Percentiles rank a stretch among this genome's conserved stretches.
Conservation (phyloP, 2,113 vertebrate genomes). For the Symphodus melops region DNA sequence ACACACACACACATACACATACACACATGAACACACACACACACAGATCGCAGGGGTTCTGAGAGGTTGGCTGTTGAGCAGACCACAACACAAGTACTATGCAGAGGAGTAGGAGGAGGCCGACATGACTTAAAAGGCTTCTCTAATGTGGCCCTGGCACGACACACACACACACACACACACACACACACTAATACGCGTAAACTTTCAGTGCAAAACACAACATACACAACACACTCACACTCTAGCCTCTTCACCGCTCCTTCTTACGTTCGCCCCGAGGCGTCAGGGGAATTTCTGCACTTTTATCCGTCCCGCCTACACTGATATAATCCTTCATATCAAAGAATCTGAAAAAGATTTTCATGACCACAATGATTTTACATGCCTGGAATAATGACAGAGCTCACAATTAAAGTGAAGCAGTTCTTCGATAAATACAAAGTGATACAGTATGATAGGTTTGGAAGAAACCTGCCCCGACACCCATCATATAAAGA, state of each 20-base stretch:
- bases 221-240: slow-evolving; percentile 19
- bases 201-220: slow-evolving; percentile 29
- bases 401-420: slow-evolving; percentile 66
- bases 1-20: slow-evolving; percentile 56
- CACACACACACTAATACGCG: slow-evolving; percentile 21
- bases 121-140: slow-evolving; percentile 84
- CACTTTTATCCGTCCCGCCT: slow-evolving; percentile 39
- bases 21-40: slow-evolving; percentile 10
- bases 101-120: slow-evolving; percentile 82
- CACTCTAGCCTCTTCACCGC: slow-evolving; percentile 48
- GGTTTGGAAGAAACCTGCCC: not conserved
- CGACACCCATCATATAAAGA: not conserved
- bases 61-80: slow-evolving; percentile 78
- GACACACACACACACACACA: slow-evolving; percentile 63
- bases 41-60: slow-evolving; percentile 69
- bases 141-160: slow-evolving; percentile 84
- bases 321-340: slow-evolving; percentile 52
- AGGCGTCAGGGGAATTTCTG: slow-evolving; percentile 58
- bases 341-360: slow-evolving; percentile 22
- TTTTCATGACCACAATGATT: slow-evolving; percentile 26
- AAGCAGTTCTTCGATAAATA: slow-evolving; percentile 65
- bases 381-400: slow-evolving; percentile 24
- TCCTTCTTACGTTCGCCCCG: slow-evolving; percentile 43
- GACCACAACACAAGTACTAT: slow-evolving; percentile 86
- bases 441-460: slow-evolving; percentile 2